Evolutionary conservation across 2,113 vertebrate species (phyloP).

Genomic region (Cairina moschata): DNA sequence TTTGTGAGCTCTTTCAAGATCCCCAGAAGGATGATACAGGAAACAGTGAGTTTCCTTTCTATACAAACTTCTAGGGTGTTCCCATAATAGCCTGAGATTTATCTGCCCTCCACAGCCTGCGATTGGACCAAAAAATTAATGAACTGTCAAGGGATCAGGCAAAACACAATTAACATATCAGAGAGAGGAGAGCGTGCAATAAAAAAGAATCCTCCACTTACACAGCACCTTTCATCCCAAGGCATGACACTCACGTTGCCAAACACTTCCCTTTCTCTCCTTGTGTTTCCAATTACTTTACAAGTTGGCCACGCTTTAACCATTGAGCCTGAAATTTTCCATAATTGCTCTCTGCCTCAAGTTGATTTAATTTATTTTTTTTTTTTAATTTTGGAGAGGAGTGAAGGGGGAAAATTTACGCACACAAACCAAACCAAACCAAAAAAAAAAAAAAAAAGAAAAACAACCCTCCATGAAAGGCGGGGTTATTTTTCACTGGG

Average conservation of each 20-base stretch:
- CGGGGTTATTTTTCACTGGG: neutral
- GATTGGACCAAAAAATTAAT: slow-evolving; percentile 61
- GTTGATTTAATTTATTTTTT: slow-evolving; percentile 16
- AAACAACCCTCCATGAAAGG: neutral
- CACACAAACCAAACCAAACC: too few relatives aligned
- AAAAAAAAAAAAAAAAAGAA: neutral
- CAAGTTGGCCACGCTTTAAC: neutral
- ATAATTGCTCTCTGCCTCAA: neutral
- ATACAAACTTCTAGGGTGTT: slow-evolving; percentile 68
- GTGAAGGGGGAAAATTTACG: neutral
- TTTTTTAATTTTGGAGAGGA: neutral
- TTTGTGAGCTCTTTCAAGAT: slow-evolving; percentile 71
- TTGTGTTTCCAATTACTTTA: neutral
- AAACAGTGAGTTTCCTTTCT: slow-evolving; percentile 70
- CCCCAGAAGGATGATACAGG: slow-evolving; percentile 78
- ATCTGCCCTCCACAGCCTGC: slow-evolving; percentile 58
- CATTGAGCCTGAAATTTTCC: slow-evolving; percentile 45
- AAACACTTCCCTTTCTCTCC: neutral
- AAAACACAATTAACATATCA: slow-evolving; percentile 38
- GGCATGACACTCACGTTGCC: neutral
- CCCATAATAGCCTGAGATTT: slow-evolving; percentile 65
- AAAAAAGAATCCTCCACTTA: neutral
- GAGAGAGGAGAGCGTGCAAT: neutral
- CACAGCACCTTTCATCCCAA: slow-evolving; percentile 22
- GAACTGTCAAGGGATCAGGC: slow-evolving; percentile 44